Evolutionary conservation across 2,888 invertebrate species (phyloP), one percentile per base, ranked within the genome.

Genomic region (Nomada lathburiana): DNA sequence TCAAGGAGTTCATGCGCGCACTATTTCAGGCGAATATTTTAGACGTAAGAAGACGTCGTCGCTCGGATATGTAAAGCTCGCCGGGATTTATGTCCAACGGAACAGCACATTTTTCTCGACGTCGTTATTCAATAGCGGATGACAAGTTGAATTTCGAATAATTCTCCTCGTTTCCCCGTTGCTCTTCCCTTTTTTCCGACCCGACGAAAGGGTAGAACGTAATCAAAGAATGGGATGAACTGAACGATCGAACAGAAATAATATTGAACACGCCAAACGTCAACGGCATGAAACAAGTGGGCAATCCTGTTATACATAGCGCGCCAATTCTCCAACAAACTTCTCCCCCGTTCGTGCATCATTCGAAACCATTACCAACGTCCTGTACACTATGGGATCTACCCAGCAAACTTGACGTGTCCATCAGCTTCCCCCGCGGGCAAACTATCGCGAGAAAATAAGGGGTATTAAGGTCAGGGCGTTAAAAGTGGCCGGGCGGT

Each of bases 111-210:
- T 42, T 50, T 55, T 68, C 42, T 42, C 65, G 52, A n/a, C 47
- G n/a, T 16, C 67, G 60, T 78, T 79, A 79, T 77, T 79, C 77
- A 77, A 77, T 77, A 79, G 68, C 18, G 36, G 26, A 7, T 50
- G 13, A 26, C 11, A 36, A 16, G 18, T 47, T 29, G 63, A 77
- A 78, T 77, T 77, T 77, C 18, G 69, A 77, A 57, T 69, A 79
- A 79, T 42, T 52, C 53, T 42, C 23, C 20, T 2, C 16, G 20
- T 36, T 50, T 20, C 7, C 42, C 9, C 26, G 4, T 23, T 18
- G 26, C 13, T 2, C 5, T 18, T 2, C 3, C 18, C 11, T 11
- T 52, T 44, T 10, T 57, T 36, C 20, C 65, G 23, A n/a, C 42
- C 42, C 16, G 13, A 20, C 13, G n/a, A 60, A 23, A 16, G 11